Evolutionary conservation across 2,113 vertebrate genomes (phyloP).

Genomic region (Peucedramus taeniatus): DNA sequence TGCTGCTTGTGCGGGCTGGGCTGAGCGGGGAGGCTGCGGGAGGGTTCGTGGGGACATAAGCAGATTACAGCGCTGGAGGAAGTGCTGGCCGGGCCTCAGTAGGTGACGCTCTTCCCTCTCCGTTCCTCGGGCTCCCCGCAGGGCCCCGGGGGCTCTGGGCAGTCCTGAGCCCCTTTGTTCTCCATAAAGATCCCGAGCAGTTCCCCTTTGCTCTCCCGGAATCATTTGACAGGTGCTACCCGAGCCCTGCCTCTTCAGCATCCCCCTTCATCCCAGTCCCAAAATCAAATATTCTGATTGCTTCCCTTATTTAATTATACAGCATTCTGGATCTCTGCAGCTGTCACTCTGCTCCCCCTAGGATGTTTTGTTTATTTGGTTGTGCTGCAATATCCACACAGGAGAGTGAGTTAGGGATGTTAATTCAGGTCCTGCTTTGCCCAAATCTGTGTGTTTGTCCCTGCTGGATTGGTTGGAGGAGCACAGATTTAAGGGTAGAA

Average conservation of each 20-base stretch:
- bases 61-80: background rate
- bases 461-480: background rate
- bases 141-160: background rate
- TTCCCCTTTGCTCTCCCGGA: background rate
- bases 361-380: background rate
- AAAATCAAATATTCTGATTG: background rate
- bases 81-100: background rate
- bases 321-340: background rate
- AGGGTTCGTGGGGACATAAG: background rate
- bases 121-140: background rate
- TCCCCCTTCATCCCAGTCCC: background rate
- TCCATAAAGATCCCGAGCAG: fast-evolving
- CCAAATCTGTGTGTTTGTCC: fast-evolving
- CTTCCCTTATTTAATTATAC: background rate
- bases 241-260: background rate
- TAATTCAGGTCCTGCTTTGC: background rate
- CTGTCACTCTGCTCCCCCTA: background rate
- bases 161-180: background rate
- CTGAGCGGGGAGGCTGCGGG: background rate
- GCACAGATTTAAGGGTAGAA: background rate
- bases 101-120: conserved; percentile 13
- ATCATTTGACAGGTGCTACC: too few relatives aligned
- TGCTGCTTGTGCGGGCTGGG: background rate
- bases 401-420: background rate
- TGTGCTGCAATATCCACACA: background rate